Conservation (phyloP, 2,888 invertebrate species). For the Teinopalpus imperialis region DNA sequence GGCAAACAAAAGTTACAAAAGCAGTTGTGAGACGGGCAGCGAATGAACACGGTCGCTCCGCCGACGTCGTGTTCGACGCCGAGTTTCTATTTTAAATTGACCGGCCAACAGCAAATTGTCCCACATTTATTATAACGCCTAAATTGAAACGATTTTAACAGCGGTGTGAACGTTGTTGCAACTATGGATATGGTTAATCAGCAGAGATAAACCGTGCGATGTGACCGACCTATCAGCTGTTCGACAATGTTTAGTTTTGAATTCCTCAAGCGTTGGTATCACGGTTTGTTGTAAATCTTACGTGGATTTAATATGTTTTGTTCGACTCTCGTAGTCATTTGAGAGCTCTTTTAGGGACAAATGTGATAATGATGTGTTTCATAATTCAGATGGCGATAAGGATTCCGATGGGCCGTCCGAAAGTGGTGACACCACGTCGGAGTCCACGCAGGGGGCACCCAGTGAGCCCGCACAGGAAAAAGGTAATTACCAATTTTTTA, state of each 20-base stretch:
- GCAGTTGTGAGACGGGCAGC: constrained; percentile 43
- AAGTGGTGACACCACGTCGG: constrained; percentile 78
- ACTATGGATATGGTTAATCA: constrained; percentile 63
- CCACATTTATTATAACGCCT: constrained; percentile 28
- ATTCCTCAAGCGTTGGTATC: constrained; percentile 74
- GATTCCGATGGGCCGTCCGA: constrained; percentile 78
- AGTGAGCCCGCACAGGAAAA: constrained; percentile 77
- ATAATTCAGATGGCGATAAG: constrained; percentile 75
- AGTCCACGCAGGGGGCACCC: constrained; percentile 68
- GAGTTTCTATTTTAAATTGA: constrained; percentile 40
- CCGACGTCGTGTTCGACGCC: constrained; percentile 44
- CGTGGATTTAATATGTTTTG: constrained; percentile 18
- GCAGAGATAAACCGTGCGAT: constrained; percentile 57
- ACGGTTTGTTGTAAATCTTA: constrained; percentile 53
- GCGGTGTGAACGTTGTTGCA: constrained; percentile 32
- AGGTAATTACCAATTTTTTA: constrained; percentile 47
- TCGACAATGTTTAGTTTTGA: constrained; percentile 74
- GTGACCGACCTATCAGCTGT: constrained; percentile 46
- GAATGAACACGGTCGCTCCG: constrained; percentile 56
- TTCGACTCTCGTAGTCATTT: constrained; percentile 15
- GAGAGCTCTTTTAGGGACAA: constrained; percentile 36
- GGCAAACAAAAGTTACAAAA: constrained; percentile 57
- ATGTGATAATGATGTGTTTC: constrained; percentile 37
- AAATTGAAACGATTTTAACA: constrained; percentile 23
- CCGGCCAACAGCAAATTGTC: constrained; percentile 26